Conservation (phyloP, 2,113 vertebrate genomes). For the Rhea americana region DNA sequence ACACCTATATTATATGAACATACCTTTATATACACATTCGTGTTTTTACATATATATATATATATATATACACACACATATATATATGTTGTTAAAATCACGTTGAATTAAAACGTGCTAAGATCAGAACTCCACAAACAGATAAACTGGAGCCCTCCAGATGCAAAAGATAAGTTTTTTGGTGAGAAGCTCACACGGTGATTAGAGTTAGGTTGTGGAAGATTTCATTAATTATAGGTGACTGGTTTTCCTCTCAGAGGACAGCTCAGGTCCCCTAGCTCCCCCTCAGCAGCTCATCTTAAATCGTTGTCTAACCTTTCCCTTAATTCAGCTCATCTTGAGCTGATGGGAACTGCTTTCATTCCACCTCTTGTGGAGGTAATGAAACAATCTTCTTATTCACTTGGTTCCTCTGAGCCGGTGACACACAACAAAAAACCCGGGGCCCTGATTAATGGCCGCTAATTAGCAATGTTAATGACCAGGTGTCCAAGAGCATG, state of each 20-base stretch:
- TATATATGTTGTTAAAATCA: neutral
- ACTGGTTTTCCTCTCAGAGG: slow-evolving; percentile 78
- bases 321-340: slow-evolving; percentile 87
- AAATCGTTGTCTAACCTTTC: slow-evolving; percentile 85
- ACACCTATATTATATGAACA: neutral
- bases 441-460: slow-evolving; percentile 96
- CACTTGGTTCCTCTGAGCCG: slow-evolving; percentile 80
- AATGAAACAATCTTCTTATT: slow-evolving; percentile 92
- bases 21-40: neutral
- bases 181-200: slow-evolving; percentile 74
- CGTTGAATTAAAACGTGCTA: neutral
- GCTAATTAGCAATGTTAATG: slow-evolving; percentile 99
- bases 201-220: slow-evolving; percentile 80
- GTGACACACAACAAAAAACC: slow-evolving; percentile 83
- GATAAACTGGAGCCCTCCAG: slow-evolving; percentile 52
- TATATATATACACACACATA: too few relatives aligned
- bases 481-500: slow-evolving; percentile 97
- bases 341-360: slow-evolving; percentile 90
- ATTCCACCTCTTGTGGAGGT: slow-evolving; percentile 88
- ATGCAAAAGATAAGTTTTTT: slow-evolving; percentile 43
- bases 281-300: slow-evolving; percentile 72
- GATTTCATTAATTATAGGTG: slow-evolving; percentile 88
- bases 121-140: slow-evolving; percentile 21
- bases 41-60: neutral
- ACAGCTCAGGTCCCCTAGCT: slow-evolving; percentile 73